A percentile compares a stretch with the other conserved stretches of the same genome.
These are phyloP conservation scores for Drosophila ezoana DNA, from an alignment of 2,888 invertebrate species.

Conservation along the genomic window DNA sequence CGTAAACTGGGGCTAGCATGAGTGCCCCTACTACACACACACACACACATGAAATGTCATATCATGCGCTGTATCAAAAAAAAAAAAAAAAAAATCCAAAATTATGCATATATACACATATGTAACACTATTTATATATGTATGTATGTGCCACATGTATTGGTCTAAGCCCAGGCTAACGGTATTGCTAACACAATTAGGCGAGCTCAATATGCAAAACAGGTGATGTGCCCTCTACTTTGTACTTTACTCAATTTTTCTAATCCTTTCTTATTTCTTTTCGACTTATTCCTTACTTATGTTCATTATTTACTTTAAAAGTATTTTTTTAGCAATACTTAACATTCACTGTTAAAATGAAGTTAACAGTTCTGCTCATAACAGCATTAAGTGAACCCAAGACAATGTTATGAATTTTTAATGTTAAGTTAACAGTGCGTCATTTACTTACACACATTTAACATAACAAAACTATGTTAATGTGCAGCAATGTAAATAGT, in stretches of 20 bases:
- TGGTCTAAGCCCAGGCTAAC: constrained; percentile 38
- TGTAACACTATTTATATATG: constrained; percentile 20
- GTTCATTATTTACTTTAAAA: neutral
- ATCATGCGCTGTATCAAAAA: constrained; percentile 21
- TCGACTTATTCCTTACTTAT: neutral
- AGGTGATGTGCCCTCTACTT: constrained; percentile 47
- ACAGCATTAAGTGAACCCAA: neutral
- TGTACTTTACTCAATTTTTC: neutral
- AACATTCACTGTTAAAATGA: neutral
- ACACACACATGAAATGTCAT: constrained; percentile 5
- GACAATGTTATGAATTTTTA: neutral
- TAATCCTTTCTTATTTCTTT: no score
- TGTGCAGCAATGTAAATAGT: no score
- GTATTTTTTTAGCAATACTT: no score
- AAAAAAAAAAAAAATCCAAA: constrained; percentile 44
- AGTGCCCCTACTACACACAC: constrained; percentile 27
- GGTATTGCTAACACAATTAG: constrained; percentile 31
- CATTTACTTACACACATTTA: neutral
- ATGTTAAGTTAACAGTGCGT: neutral
- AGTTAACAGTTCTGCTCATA: neutral
- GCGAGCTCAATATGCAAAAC: constrained; percentile 36
- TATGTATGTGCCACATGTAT: constrained; percentile 44
- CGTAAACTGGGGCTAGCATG: constrained; percentile 33
- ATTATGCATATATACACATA: constrained; percentile 28
- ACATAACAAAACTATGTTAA: neutral